Conservation (phyloP, 2,888 invertebrate genomes). For the Caenorhabditis sp. region DNA sequence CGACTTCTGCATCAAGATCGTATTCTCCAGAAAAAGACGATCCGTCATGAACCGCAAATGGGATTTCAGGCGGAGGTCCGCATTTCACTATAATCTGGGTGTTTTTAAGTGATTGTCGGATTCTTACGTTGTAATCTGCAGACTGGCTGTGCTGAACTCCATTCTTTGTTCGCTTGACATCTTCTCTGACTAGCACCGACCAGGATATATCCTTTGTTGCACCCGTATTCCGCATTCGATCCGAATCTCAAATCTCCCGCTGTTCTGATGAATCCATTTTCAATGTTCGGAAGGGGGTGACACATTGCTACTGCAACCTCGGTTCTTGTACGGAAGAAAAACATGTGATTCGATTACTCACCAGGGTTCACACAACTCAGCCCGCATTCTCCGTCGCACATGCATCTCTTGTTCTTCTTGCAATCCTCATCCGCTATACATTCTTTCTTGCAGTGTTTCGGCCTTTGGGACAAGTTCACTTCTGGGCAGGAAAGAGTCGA, state of each 20-base stretch:
- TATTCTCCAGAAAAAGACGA: constrained; percentile 80
- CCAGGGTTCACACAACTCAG: constrained; percentile 98
- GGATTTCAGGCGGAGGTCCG: constrained; percentile 80
- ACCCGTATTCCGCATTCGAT: constrained; percentile 79
- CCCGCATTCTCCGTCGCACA: constrained; percentile 95
- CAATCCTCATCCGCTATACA: constrained; percentile 95
- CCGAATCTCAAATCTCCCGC: constrained; percentile 78
- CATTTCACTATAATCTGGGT: constrained; percentile 79
- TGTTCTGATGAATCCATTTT: constrained; percentile 79
- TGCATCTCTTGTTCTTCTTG: constrained; percentile 89
- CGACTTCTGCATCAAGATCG: constrained; percentile 75
- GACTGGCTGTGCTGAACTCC: constrained; percentile 80
- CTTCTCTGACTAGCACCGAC: constrained; percentile 80
- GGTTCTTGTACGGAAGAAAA: neutral
- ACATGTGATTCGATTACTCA: constrained; percentile 81
- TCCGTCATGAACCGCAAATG: constrained; percentile 85
- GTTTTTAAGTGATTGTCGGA: neutral
- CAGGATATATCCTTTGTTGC: constrained; percentile 80
- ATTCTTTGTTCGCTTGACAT: constrained; percentile 81
- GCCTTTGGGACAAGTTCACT: constrained; percentile 40
- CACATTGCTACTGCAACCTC: constrained; percentile 78
- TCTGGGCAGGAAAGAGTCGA: constrained; percentile 46
- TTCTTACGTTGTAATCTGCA: constrained; percentile 77
- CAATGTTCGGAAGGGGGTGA: constrained; percentile 74
- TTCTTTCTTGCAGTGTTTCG: constrained; percentile 62